Base-by-base conservation (phyloP, 2,888 invertebrate species). In the Imbricaverruca yamaguchii region DNA sequence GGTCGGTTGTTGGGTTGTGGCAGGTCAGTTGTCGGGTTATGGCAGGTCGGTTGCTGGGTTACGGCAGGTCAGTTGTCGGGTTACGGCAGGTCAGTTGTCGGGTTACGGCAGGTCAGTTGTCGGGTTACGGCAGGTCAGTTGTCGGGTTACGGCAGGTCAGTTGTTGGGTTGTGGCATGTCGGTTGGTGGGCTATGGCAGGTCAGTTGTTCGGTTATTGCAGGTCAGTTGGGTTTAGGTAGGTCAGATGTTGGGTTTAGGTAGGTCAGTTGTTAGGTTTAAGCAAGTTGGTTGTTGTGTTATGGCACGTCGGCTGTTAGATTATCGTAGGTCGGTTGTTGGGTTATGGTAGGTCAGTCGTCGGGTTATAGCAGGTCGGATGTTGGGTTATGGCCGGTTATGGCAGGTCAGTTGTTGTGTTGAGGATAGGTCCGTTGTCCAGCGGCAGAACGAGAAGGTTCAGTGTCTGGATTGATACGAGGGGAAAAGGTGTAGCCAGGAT, bases 31-130 rank as follows among this genome's bases (percentile, higher is more conserved):
- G n/a, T n/a, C n/a, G n/a, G n/a, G n/a, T n/a, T n/a, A 63, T 18
- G 15, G 18, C 61, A 8, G 65, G 65, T n/a, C 65, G 12, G n/a
- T n/a, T 8, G n/a, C 1, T 9, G 23, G n/a, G 9, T n/a, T 8
- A 9, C 0, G n/a, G 93, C 93, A 83, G 93, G 92, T 39, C 39
- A 4, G 39, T 39, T 1, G 39, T 39, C 15, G 13, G 18, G 18
- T 18, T 8, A 63, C 15, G 15, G 18, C 61, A 8, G 65, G 65
- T n/a, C 65, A 7, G n/a, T n/a, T 8, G n/a, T 1, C 1, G 23
- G n/a, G 9, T n/a, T 8, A 9, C 0, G n/a, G 8, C 7, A n/a
- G 10, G 13, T 13, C 61, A 12, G 61, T n/a, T n/a, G 18, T 18
- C 2, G 8, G 18, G 61, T 21, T 3, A 39, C 4, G 39, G 39